Evolutionary conservation across 2,797 vertebrate species (phyloP).

Genomic region (Artibeus jamaicensis): DNA sequence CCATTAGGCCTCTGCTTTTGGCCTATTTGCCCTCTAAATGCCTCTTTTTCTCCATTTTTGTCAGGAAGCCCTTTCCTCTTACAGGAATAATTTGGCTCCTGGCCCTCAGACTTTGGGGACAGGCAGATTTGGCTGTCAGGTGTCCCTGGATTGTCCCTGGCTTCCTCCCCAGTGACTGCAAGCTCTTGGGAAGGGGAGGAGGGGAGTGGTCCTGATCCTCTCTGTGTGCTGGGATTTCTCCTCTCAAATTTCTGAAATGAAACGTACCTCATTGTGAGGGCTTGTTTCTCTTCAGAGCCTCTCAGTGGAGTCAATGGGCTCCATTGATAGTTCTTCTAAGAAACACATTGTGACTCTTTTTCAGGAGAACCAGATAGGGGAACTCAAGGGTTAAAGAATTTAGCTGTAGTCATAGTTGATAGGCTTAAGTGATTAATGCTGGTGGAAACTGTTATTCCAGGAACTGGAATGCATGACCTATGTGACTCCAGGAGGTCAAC

Average conservation of each 20-base stretch:
- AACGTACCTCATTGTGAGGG: background rate
- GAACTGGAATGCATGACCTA: background rate
- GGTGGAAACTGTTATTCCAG: background rate
- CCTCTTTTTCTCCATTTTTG: background rate
- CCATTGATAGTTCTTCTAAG: background rate
- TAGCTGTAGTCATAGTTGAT: background rate
- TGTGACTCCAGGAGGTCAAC: background rate
- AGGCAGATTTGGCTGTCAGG: background rate
- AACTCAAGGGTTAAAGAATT: background rate
- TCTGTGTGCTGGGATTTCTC: background rate
- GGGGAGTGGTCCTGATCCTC: background rate
- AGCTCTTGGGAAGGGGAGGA: background rate
- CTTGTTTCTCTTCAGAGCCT: background rate
- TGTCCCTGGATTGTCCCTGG: background rate
- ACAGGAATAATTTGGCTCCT: background rate
- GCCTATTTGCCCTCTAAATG: background rate
- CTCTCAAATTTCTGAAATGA: constrained; percentile 5
- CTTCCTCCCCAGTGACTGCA: background rate
- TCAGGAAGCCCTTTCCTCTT: background rate
- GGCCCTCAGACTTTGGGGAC: background rate
- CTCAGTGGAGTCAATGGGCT: background rate
- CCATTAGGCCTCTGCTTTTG: background rate
- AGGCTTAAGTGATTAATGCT: background rate
- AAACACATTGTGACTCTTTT: background rate
- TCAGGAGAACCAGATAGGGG: background rate